Conservation (phyloP, 2,113 vertebrate species). For the Trinectes maculatus region DNA sequence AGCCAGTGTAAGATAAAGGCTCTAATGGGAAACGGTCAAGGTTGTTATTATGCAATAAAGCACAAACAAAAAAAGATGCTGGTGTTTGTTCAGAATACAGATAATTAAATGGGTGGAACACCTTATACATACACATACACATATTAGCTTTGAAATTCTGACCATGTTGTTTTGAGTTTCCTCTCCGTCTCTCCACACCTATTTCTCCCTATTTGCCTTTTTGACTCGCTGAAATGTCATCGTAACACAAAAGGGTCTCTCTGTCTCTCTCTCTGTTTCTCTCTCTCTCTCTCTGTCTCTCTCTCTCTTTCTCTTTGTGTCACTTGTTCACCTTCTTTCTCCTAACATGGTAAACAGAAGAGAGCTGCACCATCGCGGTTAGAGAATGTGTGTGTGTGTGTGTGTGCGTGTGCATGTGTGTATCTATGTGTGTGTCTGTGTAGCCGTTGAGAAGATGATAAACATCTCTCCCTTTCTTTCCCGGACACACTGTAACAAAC, state of each 20-base stretch:
- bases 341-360: constrained; percentile 76
- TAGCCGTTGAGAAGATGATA: constrained; percentile 49
- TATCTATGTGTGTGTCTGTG: not conserved
- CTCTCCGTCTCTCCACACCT: not conserved
- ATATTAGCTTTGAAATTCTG: not conserved
- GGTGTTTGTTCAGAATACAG: not conserved
- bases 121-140: not conserved
- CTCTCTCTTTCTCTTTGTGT: constrained; percentile 32
- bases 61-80: not conserved
- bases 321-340: constrained; percentile 63
- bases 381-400: constrained; percentile 20
- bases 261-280: constrained; percentile 14
- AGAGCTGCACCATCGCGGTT: constrained; percentile 32
- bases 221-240: constrained; percentile 64
- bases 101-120: not conserved
- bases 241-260: constrained; percentile 28
- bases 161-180: constrained; percentile 3
- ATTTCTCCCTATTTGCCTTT: constrained; percentile 5
- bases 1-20: constrained; percentile 13
- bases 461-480: constrained; percentile 61
- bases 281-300: constrained; percentile 21
- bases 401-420: constrained; percentile 18
- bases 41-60: constrained; percentile 11
- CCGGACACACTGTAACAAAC: constrained; percentile 54
- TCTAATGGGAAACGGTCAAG: constrained; percentile 14